Base-by-base conservation (phyloP, 2,888 invertebrate genomes). In the Temnothorax unifasciatus region DNA sequence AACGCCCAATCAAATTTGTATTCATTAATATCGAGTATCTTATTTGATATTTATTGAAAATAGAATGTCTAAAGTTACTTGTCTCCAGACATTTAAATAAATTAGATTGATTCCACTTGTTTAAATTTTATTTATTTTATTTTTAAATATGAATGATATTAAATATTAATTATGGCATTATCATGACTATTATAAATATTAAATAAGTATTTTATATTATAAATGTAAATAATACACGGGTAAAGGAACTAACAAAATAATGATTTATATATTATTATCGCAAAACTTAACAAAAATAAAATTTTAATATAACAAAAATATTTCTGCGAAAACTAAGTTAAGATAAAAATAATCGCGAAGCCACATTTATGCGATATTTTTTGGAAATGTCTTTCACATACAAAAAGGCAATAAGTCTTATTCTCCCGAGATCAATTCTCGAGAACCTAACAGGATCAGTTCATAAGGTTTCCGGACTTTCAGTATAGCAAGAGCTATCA, bases 371-470 rank as follows among this genome's bases (percentile, higher is more conserved):
- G n/a, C n/a, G 50, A 61, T 38, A 54, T 15, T 52, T 82, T 74
- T 71, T 54, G 74, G 47, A 76, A 83, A 47, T 61, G 61, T 69
- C 41, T 29, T 8, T 41, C 47, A 13, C 38, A 74, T 87, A 63
- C 47, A 47, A 15, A 15, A 50, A 34, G 34, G 21, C 64, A 54
- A 68, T 79, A 76, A 63, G 38, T 64, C 63, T 63, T 87, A 86
- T 79, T 68, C 54, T 77, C 68, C 50, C 63, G 82, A 84, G 79
- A 63, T 83, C 81, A 82, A 63, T 77, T 85, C 75, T 79, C 38
- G 57, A 86, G 71, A 71, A 66, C 9, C 61, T 86, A 89, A 89
- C 84, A 69, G 29, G 82, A 87, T 86, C 63, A 86, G 4, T 21
- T 75, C 29, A 50, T 79, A 71, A 3, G 83, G 73, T 79, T 89